Conservation (phyloP, 2,113 vertebrate species). For the Vidua macroura region DNA sequence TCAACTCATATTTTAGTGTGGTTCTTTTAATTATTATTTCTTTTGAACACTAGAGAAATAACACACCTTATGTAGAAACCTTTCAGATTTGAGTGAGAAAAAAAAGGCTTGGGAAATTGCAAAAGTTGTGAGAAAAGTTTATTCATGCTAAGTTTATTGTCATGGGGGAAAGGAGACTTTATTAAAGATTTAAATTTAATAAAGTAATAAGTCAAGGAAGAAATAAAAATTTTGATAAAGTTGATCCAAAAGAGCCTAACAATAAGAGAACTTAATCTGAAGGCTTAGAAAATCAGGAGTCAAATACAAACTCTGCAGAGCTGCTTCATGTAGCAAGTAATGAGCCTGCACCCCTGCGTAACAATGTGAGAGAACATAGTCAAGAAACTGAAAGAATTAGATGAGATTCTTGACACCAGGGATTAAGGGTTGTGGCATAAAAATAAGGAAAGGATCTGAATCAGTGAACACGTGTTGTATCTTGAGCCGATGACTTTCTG, state of each 20-base stretch:
- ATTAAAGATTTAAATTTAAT: slow-evolving; percentile 76
- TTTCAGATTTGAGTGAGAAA: neutral
- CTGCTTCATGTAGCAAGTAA: slow-evolving; percentile 1
- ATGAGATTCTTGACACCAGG: slow-evolving; percentile 58
- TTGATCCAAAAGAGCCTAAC: slow-evolving; percentile 52
- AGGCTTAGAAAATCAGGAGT: slow-evolving; percentile 24
- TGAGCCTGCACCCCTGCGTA: neutral
- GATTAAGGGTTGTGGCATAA: slow-evolving; percentile 19
- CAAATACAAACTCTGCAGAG: neutral
- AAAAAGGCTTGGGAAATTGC: neutral
- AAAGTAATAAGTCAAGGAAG: slow-evolving; percentile 70
- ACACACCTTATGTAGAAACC: neutral
- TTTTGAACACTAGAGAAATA: neutral
- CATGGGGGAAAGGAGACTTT: slow-evolving; percentile 60
- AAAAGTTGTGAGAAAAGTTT: slow-evolving; percentile 53
- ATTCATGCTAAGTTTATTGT: slow-evolving; percentile 57
- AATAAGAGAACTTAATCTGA: slow-evolving; percentile 56
- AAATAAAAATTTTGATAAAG: slow-evolving; percentile 70
- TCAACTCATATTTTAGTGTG: neutral
- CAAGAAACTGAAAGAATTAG: slow-evolving; percentile 26
- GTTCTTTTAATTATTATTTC: neutral
- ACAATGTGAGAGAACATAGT: neutral
- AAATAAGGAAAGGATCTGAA: slow-evolving; percentile 35
- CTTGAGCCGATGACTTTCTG: slow-evolving; percentile 4
- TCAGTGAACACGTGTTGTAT: neutral